phyloP scores from a whole-genome alignment of 2,888 invertebrate species.

The Trachelus stipa region DNA sequence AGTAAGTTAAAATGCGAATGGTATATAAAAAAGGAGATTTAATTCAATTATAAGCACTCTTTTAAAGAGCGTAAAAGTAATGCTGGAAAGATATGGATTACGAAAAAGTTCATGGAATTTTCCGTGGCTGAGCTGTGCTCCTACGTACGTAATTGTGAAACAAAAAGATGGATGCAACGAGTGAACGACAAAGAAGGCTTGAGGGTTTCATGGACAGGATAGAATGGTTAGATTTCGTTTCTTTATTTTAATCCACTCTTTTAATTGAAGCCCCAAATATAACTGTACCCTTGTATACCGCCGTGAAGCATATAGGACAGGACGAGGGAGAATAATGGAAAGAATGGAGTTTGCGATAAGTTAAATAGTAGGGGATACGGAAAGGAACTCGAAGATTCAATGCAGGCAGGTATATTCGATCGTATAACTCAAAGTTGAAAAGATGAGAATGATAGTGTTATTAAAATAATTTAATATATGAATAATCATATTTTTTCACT shows the following conservation, averaged over 20 bases:
- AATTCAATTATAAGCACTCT: not conserved
- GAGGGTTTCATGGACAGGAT: not conserved
- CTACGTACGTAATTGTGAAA: not conserved
- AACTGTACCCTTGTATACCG: slow-evolving; percentile 7
- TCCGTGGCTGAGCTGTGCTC: not conserved
- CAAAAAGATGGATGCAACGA: not conserved
- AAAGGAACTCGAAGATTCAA: not conserved
- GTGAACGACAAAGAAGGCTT: not conserved
- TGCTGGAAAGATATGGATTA: not conserved
- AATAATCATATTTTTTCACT: not conserved
- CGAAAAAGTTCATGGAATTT: not conserved
- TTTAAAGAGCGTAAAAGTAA: not conserved
- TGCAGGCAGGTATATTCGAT: not conserved
- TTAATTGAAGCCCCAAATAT: slow-evolving; percentile 29
- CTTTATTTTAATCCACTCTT: slow-evolving; percentile 29
- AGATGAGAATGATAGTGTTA: not conserved
- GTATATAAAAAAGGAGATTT: not conserved
- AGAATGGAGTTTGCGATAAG: slow-evolving; percentile 17
- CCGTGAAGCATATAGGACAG: slow-evolving; percentile 24
- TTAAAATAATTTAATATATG: not conserved
- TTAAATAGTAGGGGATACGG: slow-evolving; percentile 9
- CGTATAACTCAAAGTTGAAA: not conserved
- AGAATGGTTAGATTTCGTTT: not conserved
- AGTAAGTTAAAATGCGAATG: not conserved
- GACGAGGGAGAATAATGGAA: slow-evolving; percentile 16